Evolutionary conservation across 2,797 vertebrate genomes (phyloP).

Genomic region (Diglossa cyanea): DNA sequence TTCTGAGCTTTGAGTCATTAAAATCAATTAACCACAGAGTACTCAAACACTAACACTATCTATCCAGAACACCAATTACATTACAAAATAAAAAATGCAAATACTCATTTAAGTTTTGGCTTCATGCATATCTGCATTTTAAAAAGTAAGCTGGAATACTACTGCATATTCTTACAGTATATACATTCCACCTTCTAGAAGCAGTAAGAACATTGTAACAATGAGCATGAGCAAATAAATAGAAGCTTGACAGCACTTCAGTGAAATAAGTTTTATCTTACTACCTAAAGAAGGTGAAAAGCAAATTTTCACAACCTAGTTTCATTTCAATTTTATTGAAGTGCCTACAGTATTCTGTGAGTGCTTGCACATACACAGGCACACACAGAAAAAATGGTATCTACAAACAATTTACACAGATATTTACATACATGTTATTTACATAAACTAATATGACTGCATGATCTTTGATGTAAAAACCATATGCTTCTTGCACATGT

Average conservation of each 20-base stretch:
- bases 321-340: slow-evolving; percentile 67
- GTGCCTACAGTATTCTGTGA: slow-evolving; percentile 70
- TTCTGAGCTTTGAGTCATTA: slow-evolving; percentile 48
- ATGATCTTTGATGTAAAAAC: slow-evolving; percentile 66
- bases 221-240: slow-evolving; percentile 25
- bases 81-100: slow-evolving; percentile 63
- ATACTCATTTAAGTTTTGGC: slow-evolving; percentile 45
- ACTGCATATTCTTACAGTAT: slow-evolving; percentile 42
- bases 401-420: slow-evolving; percentile 72
- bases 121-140: slow-evolving; percentile 50
- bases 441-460: slow-evolving; percentile 67
- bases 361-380: slow-evolving; percentile 60
- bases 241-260: slow-evolving; percentile 8
- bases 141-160: slow-evolving; percentile 45
- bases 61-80: slow-evolving; percentile 47
- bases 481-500: slow-evolving; percentile 63
- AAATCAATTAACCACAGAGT: slow-evolving; percentile 40
- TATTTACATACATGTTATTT: slow-evolving; percentile 72
- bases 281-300: slow-evolving; percentile 67
- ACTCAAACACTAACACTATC: slow-evolving; percentile 41
- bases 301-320: slow-evolving; percentile 60
- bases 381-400: slow-evolving; percentile 70
- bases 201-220: slow-evolving; percentile 37
- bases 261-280: slow-evolving; percentile 23
- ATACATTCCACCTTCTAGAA: slow-evolving; percentile 61